Evolutionary conservation across 1,140 invertebrate species (phyloP).

Genomic region (Calephelis virginiensis): DNA sequence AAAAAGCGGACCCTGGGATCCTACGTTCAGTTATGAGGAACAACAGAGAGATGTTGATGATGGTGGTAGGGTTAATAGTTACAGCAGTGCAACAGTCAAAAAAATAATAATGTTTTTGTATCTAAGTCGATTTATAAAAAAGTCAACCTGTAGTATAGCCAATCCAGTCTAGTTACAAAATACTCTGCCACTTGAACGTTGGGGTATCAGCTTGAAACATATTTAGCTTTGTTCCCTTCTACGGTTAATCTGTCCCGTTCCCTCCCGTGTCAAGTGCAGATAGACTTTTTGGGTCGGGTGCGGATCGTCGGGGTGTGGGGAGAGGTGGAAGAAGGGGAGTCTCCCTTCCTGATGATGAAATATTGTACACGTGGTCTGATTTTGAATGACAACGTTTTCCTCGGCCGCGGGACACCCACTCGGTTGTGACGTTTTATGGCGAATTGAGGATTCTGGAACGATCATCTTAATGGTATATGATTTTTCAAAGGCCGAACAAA

Average conservation of each 20-base stretch:
- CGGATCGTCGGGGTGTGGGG: conserved; percentile 29
- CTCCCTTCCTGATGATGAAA: conserved; percentile 80
- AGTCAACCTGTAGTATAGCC: neutral
- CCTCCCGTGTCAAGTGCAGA: conserved; percentile 75
- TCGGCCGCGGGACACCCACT: conserved; percentile 57
- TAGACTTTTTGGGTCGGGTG: conserved; percentile 73
- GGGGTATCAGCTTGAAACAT: conserved; percentile 74
- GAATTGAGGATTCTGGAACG: conserved; percentile 64
- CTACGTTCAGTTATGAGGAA: too few relatives aligned
- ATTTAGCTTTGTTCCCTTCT: conserved; percentile 77
- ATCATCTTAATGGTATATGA: conserved; percentile 34
- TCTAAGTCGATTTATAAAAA: too few relatives aligned
- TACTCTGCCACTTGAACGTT: conserved; percentile 28
- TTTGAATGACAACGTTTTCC: conserved; percentile 81
- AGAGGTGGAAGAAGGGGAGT: conserved; percentile 29
- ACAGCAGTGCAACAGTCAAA: too few relatives aligned
- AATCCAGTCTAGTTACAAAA: conserved; percentile 4
- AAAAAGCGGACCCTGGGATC: too few relatives aligned
- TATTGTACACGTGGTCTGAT: conserved; percentile 84
- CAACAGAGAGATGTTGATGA: too few relatives aligned
- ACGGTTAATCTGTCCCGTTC: conserved; percentile 77
- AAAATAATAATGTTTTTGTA: too few relatives aligned
- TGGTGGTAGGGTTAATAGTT: too few relatives aligned
- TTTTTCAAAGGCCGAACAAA: too few relatives aligned
- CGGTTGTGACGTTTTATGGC: conserved; percentile 62